Base-by-base conservation (phyloP, 2,888 invertebrate genomes). In the Drosophila testacea region DNA sequence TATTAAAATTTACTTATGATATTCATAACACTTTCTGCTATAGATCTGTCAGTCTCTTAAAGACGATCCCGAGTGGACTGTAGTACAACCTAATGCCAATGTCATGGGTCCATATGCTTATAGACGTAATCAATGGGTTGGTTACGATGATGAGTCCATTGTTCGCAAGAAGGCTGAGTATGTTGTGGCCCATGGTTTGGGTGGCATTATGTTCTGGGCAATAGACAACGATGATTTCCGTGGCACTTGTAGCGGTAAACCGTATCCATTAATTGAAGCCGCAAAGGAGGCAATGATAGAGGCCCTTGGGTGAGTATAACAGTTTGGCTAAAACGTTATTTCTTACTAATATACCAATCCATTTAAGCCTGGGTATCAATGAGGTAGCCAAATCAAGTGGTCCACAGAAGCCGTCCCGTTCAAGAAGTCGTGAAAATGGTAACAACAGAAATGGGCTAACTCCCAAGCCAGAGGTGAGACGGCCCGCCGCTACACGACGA, bases 171-270 rank as follows among this genome's bases (percentile, higher is more conserved):
- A 98, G 94, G 95, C 97, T 0, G 95, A 95, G 83, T 98, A 97
- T 90, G 98, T 97, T 1, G 96, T 95, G 36, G 95, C 97, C 69
- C 96, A 96, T 77, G 95, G 95, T 57, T 94, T 98, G 28, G 98
- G 98, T 82, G 98, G 98, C 89, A 85, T 91, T 85, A 93, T 93
- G 93, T 93, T 93, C 73, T 93, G 92, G 92, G 96, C 98, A 0
- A 96, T 98, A 81, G 98, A 98, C 93, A 98, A 97, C 91, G 98
- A 98, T 77, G 98, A 98, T 90, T 98, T 98, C 94, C 95, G 98
- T 50, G 98, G 98, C n/a, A 95, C 94, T 38, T 98, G 98, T 90
- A 96, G 96, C 77, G 96, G 95, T 30, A 95, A 96, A 90, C 96
- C 97, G 0, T 98, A 97, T 93, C 98, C 98, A 0, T 93, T 98